Conservation (phyloP, 2,113 vertebrate genomes). For the Redunca redunca region DNA sequence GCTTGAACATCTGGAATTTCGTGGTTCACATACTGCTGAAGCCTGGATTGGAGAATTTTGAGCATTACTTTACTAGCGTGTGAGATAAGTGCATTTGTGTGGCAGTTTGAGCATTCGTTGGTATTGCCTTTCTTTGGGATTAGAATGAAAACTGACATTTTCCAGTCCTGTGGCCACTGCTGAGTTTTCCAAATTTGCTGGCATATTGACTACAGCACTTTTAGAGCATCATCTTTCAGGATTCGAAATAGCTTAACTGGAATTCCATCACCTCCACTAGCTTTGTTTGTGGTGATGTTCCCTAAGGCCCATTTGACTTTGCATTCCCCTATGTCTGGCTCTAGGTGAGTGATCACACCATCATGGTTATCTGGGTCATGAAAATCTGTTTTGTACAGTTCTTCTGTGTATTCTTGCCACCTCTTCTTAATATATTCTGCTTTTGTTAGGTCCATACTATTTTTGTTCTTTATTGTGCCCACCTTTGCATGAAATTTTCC, state of each 20-base stretch:
- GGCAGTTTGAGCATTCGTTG: neutral
- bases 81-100: neutral
- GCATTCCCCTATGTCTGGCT: neutral
- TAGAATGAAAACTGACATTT: neutral
- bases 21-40: neutral
- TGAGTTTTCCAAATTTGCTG: neutral
- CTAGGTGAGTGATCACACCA: neutral
- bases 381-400: neutral
- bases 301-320: neutral
- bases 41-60: neutral
- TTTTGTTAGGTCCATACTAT: neutral
- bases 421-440: neutral
- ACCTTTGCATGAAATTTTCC: neutral
- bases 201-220: neutral
- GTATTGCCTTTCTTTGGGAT: neutral
- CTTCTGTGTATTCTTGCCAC: neutral
- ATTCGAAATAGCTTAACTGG: neutral
- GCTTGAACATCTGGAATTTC: neutral
- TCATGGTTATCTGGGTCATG: neutral
- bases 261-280: neutral
- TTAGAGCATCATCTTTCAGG: neutral
- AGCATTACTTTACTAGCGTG: rapidly evolving
- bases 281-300: neutral
- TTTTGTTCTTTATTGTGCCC: neutral
- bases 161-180: neutral